Evolutionary conservation across 1,140 invertebrate species (phyloP), one percentile per base, ranked within the genome.

Genomic region (Anastrepha ludens): DNA sequence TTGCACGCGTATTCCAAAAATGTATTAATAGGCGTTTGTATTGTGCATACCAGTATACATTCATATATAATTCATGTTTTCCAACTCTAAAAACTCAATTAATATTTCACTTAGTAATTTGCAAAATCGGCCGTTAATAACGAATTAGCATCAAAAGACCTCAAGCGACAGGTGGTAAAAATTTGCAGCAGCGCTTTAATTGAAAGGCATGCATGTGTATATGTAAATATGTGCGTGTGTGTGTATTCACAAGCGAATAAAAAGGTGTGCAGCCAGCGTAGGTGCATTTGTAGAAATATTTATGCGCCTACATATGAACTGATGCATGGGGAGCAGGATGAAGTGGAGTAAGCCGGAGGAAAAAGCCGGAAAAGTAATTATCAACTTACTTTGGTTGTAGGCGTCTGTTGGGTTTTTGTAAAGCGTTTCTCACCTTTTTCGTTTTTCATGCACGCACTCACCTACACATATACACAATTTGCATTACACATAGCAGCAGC

Each of bases 341-440:
- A 39, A 67, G 65, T 67, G 65, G 3, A 8, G 9, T 67, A 29
- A 13, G 8, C 39, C n/a, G 29, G 29, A 20, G 39, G 65, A 20
- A 67, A 67, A 67, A 41, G 65, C 65, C 29, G 65, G n/a, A 67
- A 67, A 67, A 67, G 65, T 67, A 67, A 67, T 67, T 67, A 15
- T 20, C 65, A 67, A 67, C 65, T 67, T 67, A 67, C 20, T 29
- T 67, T 67, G 29, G 11, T 9, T 9, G 65, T 39, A 67, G 65
- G 29, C 65, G 29, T 29, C 20, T 15, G 29, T 44, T 74, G 67
- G 15, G 17, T 41, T 74, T 47, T 65, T 65, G 2, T 70, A 17
- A 13, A 6, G 15, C 67, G 3, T 39, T 44, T 47, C 15, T 13
- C 39, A 74, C 67, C 41, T 74, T 44, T 47, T 41, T 47, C 11